phyloP scores from a whole-genome alignment of 2,888 invertebrate species.

The Pogonocherus hispidulus region DNA sequence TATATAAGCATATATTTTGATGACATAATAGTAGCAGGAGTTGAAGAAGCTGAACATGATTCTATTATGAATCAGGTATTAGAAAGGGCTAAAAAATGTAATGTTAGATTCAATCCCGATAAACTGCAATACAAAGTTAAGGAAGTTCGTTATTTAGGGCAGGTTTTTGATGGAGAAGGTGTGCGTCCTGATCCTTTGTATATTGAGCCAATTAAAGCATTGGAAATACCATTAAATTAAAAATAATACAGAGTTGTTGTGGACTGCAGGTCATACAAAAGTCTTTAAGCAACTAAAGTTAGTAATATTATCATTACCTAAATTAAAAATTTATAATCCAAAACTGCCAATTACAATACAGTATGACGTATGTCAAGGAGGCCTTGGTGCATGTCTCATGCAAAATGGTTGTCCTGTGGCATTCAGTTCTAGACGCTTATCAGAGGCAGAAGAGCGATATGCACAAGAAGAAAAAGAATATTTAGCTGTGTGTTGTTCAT shows the following conservation, averaged over 20 bases:
- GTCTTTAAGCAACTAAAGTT: constrained; percentile 47
- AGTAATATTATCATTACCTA: constrained; percentile 43
- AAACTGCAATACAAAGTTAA: constrained; percentile 45
- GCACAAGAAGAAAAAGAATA: constrained; percentile 57
- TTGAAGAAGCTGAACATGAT: constrained; percentile 7
- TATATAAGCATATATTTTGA: constrained; percentile 36
- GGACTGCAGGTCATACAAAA: constrained; percentile 43
- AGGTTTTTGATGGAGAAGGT: constrained; percentile 42
- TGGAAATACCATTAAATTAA: constrained; percentile 49
- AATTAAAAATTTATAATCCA: constrained; percentile 46
- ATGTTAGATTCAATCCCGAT: constrained; percentile 22
- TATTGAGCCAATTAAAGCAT: constrained; percentile 39
- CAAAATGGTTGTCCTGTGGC: constrained; percentile 49
- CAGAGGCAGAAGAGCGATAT: constrained; percentile 51
- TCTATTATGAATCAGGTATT: constrained; percentile 1
- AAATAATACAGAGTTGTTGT: constrained; percentile 48
- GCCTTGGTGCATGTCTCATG: constrained; percentile 46
- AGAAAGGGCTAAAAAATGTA: constrained; percentile 13
- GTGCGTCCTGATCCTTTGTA: constrained; percentile 44
- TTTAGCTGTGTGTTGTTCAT: constrained; percentile 56
- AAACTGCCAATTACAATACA: constrained; percentile 43
- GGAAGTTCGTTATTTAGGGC: constrained; percentile 54
- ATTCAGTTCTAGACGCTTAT: constrained; percentile 53
- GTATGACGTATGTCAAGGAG: constrained; percentile 46
- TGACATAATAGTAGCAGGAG: constrained; percentile 22